Base-by-base conservation (phyloP, 1,140 invertebrate species). In the Formica exsecta region DNA sequence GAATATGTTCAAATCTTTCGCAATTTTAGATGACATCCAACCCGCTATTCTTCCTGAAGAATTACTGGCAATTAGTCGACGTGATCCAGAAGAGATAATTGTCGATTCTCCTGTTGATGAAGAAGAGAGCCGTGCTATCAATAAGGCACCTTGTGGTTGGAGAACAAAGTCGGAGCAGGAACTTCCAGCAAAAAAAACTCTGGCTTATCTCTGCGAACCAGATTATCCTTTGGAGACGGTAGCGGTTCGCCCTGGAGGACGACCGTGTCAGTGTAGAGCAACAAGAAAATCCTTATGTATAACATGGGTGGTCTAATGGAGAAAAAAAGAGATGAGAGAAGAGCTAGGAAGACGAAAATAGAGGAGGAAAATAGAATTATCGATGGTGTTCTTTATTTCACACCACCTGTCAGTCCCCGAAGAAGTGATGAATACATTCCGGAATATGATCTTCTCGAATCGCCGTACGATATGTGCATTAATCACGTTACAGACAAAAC, bases 361-460 rank as follows among this genome's bases (percentile, higher is more conserved):
- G 59, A 68, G 1, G 70, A 87, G 0, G 76, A 87, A 51, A 9
- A 77, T 66, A 44, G 84, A 61, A 29, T 93, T 0, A 92, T 94
- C 71, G 92, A 93, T 3, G 92, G 92, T 11, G 71, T 92, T 1
- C 70, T 75, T 61, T 93, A 90, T 66, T 9, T 92, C 0, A 93
- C 92, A 7, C 93, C 93, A n/a, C 83, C 84, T 0, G 76, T 87
- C 9, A 94, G 92, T 87, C 90, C 87, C 2, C 85, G 87, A n/a
- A 86, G 83, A 54, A 93, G 93, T 62, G 87, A 93, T 4, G 92
- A 94, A 59, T 94, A 94, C n/a, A 79, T 94, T 44, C 92, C 93
- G 1, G 93, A 93, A 70, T 93, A 94, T 65, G 93, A 93, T 75
- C 73, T 94, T 7, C 83, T 89, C 16, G 84, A 92, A 48, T 91